These are phyloP conservation scores for Herpetotheres cachinnans DNA, from an alignment of 2,113 vertebrate genomes.

Conservation along the genomic window DNA sequence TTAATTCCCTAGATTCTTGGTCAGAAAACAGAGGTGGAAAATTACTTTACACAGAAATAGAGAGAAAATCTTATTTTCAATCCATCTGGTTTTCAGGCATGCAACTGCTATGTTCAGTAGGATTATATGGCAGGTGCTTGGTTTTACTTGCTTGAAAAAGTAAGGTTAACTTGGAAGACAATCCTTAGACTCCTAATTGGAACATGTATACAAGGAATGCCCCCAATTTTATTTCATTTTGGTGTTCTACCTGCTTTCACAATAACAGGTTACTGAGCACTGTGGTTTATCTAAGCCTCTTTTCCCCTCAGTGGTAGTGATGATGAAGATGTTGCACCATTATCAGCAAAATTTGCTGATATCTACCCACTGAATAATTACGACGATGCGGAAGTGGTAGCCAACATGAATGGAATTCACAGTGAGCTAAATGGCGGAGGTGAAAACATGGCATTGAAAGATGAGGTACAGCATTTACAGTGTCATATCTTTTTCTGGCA, in stretches of 20 bases:
- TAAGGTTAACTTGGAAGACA: not conserved
- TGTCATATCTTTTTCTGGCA: not conserved
- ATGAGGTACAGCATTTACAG: slow-evolving; percentile 75
- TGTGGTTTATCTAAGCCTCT: slow-evolving; percentile 2
- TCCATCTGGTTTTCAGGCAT: not conserved
- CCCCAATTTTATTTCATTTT: not conserved
- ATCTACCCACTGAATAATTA: slow-evolving; percentile 90
- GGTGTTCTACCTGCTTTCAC: not conserved
- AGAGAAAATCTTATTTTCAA: not conserved
- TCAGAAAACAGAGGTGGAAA: not conserved
- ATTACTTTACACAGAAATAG: not conserved
- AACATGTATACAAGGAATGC: not conserved
- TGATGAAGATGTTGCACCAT: slow-evolving; percentile 86
- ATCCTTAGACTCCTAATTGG: not conserved
- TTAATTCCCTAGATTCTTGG: not conserved
- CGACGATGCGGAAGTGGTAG: slow-evolving; percentile 78
- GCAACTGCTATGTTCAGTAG: not conserved
- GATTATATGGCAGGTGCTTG: not conserved
- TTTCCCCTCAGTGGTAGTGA: slow-evolving; percentile 77
- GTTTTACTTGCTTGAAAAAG: not conserved
- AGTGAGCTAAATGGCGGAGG: slow-evolving; percentile 84
- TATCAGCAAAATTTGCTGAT: slow-evolving; percentile 89
- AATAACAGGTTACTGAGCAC: not conserved
- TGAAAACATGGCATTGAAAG: slow-evolving; percentile 82
- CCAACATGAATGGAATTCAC: slow-evolving; percentile 89